Evolutionary conservation across 2,113 vertebrate genomes (phyloP).

Genomic region (Piprites chloris): DNA sequence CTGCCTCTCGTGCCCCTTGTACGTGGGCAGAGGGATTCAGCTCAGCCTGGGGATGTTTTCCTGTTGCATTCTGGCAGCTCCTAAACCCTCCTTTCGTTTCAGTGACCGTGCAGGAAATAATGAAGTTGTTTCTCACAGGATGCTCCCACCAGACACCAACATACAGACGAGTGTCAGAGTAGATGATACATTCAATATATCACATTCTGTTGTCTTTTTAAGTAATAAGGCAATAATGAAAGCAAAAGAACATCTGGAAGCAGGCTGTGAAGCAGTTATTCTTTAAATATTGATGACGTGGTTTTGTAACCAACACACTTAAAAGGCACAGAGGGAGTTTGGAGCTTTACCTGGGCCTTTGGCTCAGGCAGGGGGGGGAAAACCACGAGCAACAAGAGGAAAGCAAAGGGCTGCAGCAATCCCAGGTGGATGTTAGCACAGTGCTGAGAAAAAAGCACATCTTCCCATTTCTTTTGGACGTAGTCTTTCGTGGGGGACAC

Average conservation of each 20-base stretch:
- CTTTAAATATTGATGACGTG: slow-evolving; percentile 3
- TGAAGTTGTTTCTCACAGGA: slow-evolving; percentile 7
- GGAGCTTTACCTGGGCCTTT: not conserved
- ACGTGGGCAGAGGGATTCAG: not conserved
- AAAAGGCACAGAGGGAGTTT: not conserved
- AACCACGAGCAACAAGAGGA: no score
- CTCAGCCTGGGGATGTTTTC: not conserved
- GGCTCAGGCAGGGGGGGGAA: not conserved
- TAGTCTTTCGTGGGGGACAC: fast-evolving
- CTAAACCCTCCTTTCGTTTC: not conserved
- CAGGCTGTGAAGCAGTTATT: slow-evolving; percentile 16
- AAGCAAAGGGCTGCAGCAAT: fast-evolving
- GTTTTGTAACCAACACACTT: not conserved
- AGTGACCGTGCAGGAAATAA: slow-evolving; percentile 57
- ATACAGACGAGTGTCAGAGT: slow-evolving; percentile 33
- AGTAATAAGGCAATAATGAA: slow-evolving; percentile 41
- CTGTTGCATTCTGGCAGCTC: not conserved
- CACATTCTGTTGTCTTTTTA: slow-evolving; percentile 35
- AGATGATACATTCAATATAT: slow-evolving; percentile 49
- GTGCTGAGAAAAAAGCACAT: not conserved
- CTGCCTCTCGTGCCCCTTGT: not conserved
- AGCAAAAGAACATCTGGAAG: slow-evolving; percentile 56
- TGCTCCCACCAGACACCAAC: slow-evolving; percentile 8
- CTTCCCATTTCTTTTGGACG: not conserved
- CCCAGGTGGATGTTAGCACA: not conserved